Evolutionary conservation across 2,888 invertebrate species (phyloP).

Genomic region (Sinohyriopsis cumingii): DNA sequence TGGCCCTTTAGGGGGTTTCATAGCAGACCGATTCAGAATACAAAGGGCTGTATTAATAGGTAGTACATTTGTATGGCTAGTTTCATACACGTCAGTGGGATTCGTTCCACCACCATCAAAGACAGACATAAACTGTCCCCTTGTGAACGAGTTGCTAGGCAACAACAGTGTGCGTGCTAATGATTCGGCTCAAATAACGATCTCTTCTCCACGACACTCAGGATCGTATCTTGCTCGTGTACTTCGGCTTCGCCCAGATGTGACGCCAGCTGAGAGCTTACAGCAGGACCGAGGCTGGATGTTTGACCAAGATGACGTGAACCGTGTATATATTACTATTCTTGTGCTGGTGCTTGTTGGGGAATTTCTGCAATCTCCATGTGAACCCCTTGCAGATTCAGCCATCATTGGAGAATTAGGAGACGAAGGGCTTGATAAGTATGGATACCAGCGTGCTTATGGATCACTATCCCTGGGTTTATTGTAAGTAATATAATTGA

Average conservation of each 20-base stretch:
- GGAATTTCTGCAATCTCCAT: conserved; percentile 21
- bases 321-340: conserved; percentile 8
- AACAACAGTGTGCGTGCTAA: background rate
- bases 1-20: conserved; percentile 39
- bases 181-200: too few relatives aligned
- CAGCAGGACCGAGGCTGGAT: conserved; percentile 20
- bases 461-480: conserved; percentile 18
- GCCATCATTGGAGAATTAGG: conserved; percentile 20
- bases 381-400: conserved; percentile 19
- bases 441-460: conserved; percentile 22
- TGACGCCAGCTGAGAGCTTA: background rate
- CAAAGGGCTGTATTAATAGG: conserved; percentile 27
- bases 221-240: conserved; percentile 1
- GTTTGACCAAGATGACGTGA: conserved; percentile 9
- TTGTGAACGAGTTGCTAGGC: conserved; percentile 18
- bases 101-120: conserved; percentile 34
- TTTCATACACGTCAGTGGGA: conserved; percentile 35
- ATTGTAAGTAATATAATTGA: conserved; percentile 13
- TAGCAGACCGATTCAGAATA: conserved; percentile 41
- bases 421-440: conserved; percentile 16
- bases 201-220: background rate
- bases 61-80: conserved; percentile 43
- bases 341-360: conserved; percentile 13
- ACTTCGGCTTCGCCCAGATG: conserved; percentile 6
- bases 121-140: conserved; percentile 26